A percentile compares a stretch with the other conserved stretches of the same genome.
phyloP scores from a whole-genome alignment of 1,140 invertebrate genomes.

The Mamestra configurata region DNA sequence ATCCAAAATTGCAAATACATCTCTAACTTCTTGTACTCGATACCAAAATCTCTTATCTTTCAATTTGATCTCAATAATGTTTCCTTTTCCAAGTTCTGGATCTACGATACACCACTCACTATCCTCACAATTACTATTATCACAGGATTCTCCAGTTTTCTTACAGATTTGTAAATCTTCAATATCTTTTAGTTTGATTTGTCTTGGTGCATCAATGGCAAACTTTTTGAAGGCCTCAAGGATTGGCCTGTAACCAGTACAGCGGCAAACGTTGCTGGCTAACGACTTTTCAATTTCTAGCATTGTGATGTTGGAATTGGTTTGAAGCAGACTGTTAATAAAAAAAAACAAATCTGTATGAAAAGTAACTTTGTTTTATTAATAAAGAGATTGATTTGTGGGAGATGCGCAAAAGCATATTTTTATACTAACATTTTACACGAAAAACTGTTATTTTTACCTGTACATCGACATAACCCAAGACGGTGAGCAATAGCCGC shows the following conservation, averaged over 20 bases:
- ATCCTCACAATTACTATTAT: slow-evolving; percentile 55
- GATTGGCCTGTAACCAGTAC: slow-evolving; percentile 94
- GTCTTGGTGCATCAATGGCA: slow-evolving; percentile 71
- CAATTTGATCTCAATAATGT: slow-evolving; percentile 33
- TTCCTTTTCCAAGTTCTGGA: slow-evolving; percentile 60
- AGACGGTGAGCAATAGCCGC: slow-evolving; percentile 94
- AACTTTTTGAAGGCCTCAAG: slow-evolving; percentile 93
- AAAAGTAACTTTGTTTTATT: too few species aligned
- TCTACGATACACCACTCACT: slow-evolving; percentile 62
- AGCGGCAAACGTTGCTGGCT: slow-evolving; percentile 93
- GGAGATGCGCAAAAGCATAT: too few species aligned
- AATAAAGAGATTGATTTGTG: too few species aligned
- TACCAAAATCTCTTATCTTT: slow-evolving; percentile 78
- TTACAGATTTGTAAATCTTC: slow-evolving; percentile 75
- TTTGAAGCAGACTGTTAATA: slow-evolving; percentile 75
- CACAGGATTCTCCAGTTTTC: slow-evolving; percentile 71
- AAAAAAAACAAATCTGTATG: neutral
- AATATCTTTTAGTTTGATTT: slow-evolving; percentile 63
- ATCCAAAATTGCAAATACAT: slow-evolving; percentile 87
- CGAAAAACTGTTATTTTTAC: slow-evolving; percentile 55
- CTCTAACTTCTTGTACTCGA: slow-evolving; percentile 81
- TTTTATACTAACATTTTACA: too few species aligned
- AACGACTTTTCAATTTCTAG: slow-evolving; percentile 91
- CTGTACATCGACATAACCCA: slow-evolving; percentile 95
- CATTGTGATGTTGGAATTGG: slow-evolving; percentile 85